Base-by-base conservation (phyloP, 2,797 vertebrate species). In the Rousettus madagascariensis region DNA sequence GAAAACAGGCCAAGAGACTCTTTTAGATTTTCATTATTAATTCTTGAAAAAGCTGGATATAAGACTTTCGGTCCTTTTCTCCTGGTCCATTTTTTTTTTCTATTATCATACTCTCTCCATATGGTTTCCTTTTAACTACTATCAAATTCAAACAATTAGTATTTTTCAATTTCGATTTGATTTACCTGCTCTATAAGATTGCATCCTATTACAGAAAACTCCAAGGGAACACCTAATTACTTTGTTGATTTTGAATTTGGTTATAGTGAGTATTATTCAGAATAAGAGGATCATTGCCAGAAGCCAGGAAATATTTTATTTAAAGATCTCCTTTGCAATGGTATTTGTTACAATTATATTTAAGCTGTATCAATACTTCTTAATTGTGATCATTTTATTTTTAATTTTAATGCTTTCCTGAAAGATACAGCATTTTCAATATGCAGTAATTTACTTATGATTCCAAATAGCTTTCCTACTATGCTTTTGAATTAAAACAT, bases 161-260 rank as follows among this genome's bases (percentile, higher is more conserved):
- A 61, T 59, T 41, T 66, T 88, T 80, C 36, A 85, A 9, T 74
- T 93, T 66, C 22, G 2, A 38, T 91, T 96, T 94, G 51, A 90
- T 90, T 93, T 96, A 36, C 19, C 38, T 80, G 6, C 49, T 93
- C 8, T 77, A 24, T 90, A 68, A 85, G 28, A 59, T 83, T 84
- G 20, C 16, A 74, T 36, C 10, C 33, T 74, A 0, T 69, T 84
- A 74, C 17, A 74, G 55, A 86, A 96, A 95, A 94, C 33, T 41
- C 79, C 26, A 84, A 72, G 15, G 51, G 36, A 65, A 92, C 33
- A 49, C 66, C 30, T 82, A 77, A 93, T 90, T 93, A 84, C 15
- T 95, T 94, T 92, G 66, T 59, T 78, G 80, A 85, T 91, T 97
- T 92, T 87, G 15, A 84, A 90, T 92, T 95, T 90, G 30, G 43